Conservation (phyloP, 64 coral and sea anemone species). For the Trachythela sp. region DNA sequence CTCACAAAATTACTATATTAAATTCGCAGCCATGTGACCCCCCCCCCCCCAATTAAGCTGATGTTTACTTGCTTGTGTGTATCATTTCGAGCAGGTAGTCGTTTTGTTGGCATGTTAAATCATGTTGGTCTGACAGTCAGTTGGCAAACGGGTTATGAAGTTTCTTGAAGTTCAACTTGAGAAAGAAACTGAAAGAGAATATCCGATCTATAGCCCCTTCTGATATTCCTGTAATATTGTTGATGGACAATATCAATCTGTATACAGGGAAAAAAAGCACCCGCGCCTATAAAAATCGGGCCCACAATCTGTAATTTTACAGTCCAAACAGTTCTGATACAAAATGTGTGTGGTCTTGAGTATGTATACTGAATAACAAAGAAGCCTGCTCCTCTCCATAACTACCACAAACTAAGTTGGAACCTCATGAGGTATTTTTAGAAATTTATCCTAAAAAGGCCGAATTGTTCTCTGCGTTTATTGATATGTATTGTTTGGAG, state of each 20-base stretch:
- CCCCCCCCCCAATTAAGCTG: too few relatives aligned
- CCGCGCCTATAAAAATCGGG: neutral
- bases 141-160: neutral
- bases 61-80: neutral
- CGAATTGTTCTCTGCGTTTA: neutral
- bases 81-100: neutral
- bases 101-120: neutral
- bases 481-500: neutral
- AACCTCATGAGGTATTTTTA: neutral
- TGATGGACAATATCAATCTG: constrained; percentile 30
- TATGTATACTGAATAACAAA: neutral
- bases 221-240: neutral
- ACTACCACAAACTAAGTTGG: neutral
- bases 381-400: neutral
- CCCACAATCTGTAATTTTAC: constrained; percentile 19
- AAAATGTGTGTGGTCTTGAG: neutral
- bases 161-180: neutral
- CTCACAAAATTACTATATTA: too few relatives aligned
- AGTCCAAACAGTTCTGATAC: neutral
- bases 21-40: too few relatives aligned
- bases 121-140: neutral
- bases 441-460: neutral
- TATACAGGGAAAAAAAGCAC: constrained; percentile 33
- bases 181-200: neutral
- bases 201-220: neutral